Base-by-base conservation (phyloP, 2,888 invertebrate genomes). In the Ectobius pallidus region DNA sequence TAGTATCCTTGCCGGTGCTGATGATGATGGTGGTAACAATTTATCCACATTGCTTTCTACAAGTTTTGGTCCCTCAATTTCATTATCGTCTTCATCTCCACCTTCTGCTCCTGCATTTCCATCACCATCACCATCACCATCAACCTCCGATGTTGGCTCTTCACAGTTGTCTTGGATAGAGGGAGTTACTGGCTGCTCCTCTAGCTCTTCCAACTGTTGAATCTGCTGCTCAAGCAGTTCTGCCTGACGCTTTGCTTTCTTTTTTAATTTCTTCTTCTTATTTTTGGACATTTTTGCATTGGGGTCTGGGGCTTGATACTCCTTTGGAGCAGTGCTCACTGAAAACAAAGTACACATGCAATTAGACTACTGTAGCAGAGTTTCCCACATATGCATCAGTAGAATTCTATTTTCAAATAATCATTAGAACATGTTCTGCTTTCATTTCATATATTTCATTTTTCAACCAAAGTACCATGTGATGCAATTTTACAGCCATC, bases 181-280 rank as follows among this genome's bases (percentile, higher is more conserved):
- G 30, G 68, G 27, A n/a, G 22, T 22, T 16, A 49, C 32, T 49
- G 44, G 30, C 16, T 22, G 39, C 20, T 63, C 70, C 16, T 85
- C 81, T 77, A 85, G 81, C 75, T 85, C 83, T 76, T 86, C 82
- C 78, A 87, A 84, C 70, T 86, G 84, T 77, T 86, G 86, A 76
- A 88, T 81, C 75, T 87, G 82, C 77, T 86, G 84, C 74, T 87
- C 86, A 74, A 88, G 83, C 72, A 87, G 83, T 78, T 88, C 87
- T 75, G 85, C 84, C 78, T 88, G 82, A 34, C 81, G 80, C 75
- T 83, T 84, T 18, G 82, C 82, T 76, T 83, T 88, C 82, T 87
- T 87, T 78, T 87, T 86, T 80, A 89, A 78, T 78, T 87, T 88
- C 80, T 88, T 88, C 81, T 87, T 87, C 80, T 88, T 87, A 79